A percentile compares a stretch with the other conserved stretches of the same genome.
Conservation (phyloP, 2,888 invertebrate genomes). For the Odontocolon sp. region DNA sequence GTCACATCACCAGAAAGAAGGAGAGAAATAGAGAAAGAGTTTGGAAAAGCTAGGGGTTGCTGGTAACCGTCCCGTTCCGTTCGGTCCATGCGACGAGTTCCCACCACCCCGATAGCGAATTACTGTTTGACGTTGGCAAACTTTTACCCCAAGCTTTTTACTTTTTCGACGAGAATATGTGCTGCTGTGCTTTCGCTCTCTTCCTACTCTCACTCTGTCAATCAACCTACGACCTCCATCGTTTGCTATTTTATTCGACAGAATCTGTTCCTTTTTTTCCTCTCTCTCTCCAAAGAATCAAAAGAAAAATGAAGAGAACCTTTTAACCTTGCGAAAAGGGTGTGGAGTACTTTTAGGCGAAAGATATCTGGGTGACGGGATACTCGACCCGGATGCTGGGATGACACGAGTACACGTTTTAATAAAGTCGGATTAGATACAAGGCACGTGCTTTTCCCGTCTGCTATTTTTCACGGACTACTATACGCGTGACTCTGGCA, state of each 20-base stretch:
- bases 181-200: constrained; percentile 7
- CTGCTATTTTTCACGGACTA: constrained; percentile 50
- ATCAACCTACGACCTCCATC: constrained; percentile 57
- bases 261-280: constrained; percentile 4
- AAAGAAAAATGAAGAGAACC: constrained; percentile 10
- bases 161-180: constrained; percentile 19
- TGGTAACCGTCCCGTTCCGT: constrained; percentile 13
- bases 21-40: constrained; percentile 40
- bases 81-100: constrained; percentile 25
- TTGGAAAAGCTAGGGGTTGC: constrained; percentile 41
- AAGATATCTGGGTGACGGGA: constrained; percentile 8
- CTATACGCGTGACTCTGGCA: constrained; percentile 41
- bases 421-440: constrained; percentile 71
- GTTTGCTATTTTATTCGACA: constrained; percentile 62
- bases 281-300: not conserved
- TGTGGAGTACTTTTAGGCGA: too few species aligned
- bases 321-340: not conserved
- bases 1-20: constrained; percentile 57
- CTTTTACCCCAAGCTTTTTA: constrained; percentile 65
- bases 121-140: constrained; percentile 70
- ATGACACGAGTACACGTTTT: constrained; percentile 51
- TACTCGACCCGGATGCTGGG: not conserved
- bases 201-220: constrained; percentile 4
- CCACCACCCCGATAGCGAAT: constrained; percentile 64
- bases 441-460: constrained; percentile 46